Base-by-base conservation (phyloP, 2,888 invertebrate species). In the Thyatira batis region DNA sequence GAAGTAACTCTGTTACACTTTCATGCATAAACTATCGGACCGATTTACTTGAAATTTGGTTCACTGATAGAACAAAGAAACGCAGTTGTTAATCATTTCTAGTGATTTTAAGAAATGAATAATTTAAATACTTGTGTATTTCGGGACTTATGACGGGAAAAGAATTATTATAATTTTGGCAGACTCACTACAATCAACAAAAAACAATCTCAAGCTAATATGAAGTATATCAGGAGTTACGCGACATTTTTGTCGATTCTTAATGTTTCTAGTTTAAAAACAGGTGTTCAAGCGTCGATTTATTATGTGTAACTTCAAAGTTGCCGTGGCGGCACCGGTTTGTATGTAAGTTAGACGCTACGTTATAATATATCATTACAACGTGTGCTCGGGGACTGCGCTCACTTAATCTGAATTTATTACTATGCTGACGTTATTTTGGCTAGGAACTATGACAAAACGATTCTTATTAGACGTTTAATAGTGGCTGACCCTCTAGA, bases 321-420 rank as follows among this genome's bases (percentile, higher is more conserved):
- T 48, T 48, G 11, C 48, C 0, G 48, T 27, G 48, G 46, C 23
- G 25, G 10, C 30, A 50, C 49, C 50, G 54, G 57, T 51, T 58
- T 56, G 57, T 57, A 55, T 53, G 56, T 53, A 61, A 57, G 58
- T 65, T 59, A 57, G 48, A 53, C 54, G 48, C 56, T 51, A 57
- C 52, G 59, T 60, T 52, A 60, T n/a, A n/a, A n/a, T 65, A 63
- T 65, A 67, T 67, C 65, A 67, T 65, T 62, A 60, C 54, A 52
- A 49, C 53, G 54, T 57, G 52, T 27, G 55, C 55, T 45, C 48
- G 60, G 52, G 55, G 53, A 51, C 52, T 53, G 46, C 49, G 54
- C 50, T 59, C 60, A 51, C 59, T 54, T 63, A 60, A 67, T 65
- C 58, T 61, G 53, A 63, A 67, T 67, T 65, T 67, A 67, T 65